Base-by-base conservation (phyloP, 2,797 vertebrate genomes). In the Clarias platycephalus region DNA sequence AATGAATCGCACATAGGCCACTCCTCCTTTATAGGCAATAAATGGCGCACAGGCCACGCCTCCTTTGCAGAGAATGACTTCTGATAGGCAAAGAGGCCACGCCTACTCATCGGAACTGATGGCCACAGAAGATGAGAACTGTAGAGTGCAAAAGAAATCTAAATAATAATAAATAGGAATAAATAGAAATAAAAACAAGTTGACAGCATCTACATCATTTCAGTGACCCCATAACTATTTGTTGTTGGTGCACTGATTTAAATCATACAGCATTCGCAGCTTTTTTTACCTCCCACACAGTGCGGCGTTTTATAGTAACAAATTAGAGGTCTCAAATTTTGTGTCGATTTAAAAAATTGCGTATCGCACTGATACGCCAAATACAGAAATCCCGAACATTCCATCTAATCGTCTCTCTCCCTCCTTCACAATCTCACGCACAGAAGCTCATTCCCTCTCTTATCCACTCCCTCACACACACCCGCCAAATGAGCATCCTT, bases 401-500 rank as follows among this genome's bases (percentile, higher is more conserved):
- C 53, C 53, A 68, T 81, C 66, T 58, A 68, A 81, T 81, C 80
- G 58, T 28, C 80, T 68, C 24, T 31, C 31, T 49, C 20, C 37
- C 64, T 68, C 34, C 53, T 77, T 77, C 49, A 68, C 22, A 18
- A 18, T 67, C 3, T 6, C 37, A 16, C 74, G 58, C 74, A 78
- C 40, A 68, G 53, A 28, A 70, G 34, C 40, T 71, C 76, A 31
- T 26, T 68, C 66, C 44, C 6, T 85, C 37, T 63, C 44, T 86
- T 64, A 68, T 58, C 1, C 66, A 67, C 77, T 44, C n/a, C 63
- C 70, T 70, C 80, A 44, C 66, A 82, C 26, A 55, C 53, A 55
- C 53, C 55, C 1, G 77, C 84, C 84, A 85, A 86, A 80, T 53
- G 26, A 80, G 77, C 84, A 79, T 86, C 88, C 74, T 83, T 87